These are phyloP conservation scores for Scophthalmus maximus DNA, from an alignment of 2,113 vertebrate genomes.

Conservation along the genomic window DNA sequence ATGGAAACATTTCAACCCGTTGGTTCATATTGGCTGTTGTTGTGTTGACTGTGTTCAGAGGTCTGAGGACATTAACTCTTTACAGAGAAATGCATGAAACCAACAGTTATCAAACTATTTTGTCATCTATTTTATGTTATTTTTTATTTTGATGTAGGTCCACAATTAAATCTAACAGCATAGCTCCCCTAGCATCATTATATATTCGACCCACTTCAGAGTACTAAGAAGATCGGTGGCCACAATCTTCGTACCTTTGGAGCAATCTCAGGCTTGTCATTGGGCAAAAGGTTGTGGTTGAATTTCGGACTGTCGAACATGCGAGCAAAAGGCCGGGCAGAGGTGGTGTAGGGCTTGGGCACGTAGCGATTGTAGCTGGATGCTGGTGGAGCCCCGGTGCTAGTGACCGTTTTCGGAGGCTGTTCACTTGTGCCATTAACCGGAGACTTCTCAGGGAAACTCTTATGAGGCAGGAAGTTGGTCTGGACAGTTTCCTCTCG, in stretches of 20 bases:
- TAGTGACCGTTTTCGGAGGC: slow-evolving; percentile 76
- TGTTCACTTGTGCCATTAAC: slow-evolving; percentile 86
- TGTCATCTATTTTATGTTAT: no score
- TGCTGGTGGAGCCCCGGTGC: slow-evolving; percentile 58
- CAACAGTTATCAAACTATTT: no score
- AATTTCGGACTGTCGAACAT: slow-evolving; percentile 99
- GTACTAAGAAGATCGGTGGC: no score
- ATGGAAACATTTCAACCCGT: no score
- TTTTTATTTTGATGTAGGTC: background rate
- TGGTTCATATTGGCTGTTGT: no score
- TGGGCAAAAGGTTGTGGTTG: slow-evolving; percentile 97
- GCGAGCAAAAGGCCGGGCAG: slow-evolving; percentile 91
- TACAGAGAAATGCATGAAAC: no score
- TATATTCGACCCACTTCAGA: background rate
- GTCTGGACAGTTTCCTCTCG: slow-evolving; percentile 90
- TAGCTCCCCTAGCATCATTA: background rate
- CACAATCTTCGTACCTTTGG: slow-evolving; percentile 74
- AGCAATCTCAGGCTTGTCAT: slow-evolving; percentile 88
- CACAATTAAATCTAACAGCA: background rate
- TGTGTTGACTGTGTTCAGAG: no score
- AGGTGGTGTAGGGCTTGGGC: slow-evolving; percentile 88
- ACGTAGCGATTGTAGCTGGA: slow-evolving; percentile 87
- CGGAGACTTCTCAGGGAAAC: slow-evolving; percentile 87
- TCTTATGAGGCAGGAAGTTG: slow-evolving; percentile 91
- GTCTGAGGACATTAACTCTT: no score